Evolutionary conservation across 1,140 invertebrate species (phyloP), one percentile per base, ranked within the genome.

Genomic region (Trichonephila inaurata): DNA sequence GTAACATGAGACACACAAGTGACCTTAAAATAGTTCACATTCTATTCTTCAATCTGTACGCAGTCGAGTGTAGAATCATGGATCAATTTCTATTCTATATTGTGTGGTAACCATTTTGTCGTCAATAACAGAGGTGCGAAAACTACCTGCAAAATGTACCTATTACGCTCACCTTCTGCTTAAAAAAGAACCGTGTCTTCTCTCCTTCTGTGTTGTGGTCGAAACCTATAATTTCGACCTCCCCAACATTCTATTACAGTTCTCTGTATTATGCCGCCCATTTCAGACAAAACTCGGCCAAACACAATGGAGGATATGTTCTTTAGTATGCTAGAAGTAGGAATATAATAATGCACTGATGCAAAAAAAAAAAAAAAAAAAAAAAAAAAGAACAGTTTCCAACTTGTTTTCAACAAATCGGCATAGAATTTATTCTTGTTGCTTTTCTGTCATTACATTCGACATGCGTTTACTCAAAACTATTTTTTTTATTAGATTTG

Each of bases 191-290:
- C 58, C 89, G 89, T 90, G 89, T 90, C n/a, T 90, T 90, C 51
- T 16, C 89, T 90, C 89, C 89, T 90, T 81, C 89, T 90, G 89
- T 81, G 58, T 69, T 81, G 69, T n/a, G 44, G 69, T 62, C 89
- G 69, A 90, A 90, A 90, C 89, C 89, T 90, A 61, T 90, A 90
- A 90, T 90, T 90, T 90, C 28, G n/a, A 81, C 51, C 89, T 90
- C 66, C 89, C 51, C 69, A 81, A 40, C 40, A 69, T 90, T 90
- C 69, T 90, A 90, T 90, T 90, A 90, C 4, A 24, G 28, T 44
- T 61, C 89, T 90, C 69, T 62, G 89, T 90, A 60, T 44, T 90
- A 61, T 81, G 89, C 89, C 89, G 89, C 89, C 72, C 61, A 14
- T 28, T 40, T 33, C 24, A 18, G 28, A 21, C 24, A 24, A 44